Evolutionary conservation across 2,797 vertebrate genomes (phyloP).

Genomic region (Eremophila alpestris): DNA sequence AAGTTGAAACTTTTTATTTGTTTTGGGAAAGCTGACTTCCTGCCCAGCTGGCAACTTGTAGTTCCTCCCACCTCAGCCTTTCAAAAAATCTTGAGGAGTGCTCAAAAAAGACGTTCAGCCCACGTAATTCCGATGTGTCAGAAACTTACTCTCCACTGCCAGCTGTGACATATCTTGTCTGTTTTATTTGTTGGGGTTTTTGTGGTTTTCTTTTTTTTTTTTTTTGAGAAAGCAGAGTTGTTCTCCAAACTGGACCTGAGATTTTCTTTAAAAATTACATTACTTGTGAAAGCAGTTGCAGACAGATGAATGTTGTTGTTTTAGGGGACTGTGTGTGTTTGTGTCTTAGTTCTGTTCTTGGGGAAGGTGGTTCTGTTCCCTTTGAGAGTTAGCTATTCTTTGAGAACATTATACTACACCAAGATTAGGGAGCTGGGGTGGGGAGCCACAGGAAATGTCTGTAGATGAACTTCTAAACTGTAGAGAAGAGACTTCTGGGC

Average conservation of each 20-base stretch:
- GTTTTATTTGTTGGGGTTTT: too few species aligned
- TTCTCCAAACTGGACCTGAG: background rate
- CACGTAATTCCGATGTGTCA: background rate
- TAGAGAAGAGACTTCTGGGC: background rate
- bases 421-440: background rate
- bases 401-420: background rate
- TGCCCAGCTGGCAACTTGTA: background rate
- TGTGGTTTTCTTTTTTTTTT: background rate
- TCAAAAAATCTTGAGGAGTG: background rate
- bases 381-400: rapidly evolving
- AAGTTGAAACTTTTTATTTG: background rate
- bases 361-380: background rate
- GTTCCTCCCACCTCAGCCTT: background rate
- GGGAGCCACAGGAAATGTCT: background rate
- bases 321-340: background rate
- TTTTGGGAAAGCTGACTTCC: background rate
- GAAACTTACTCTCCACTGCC: background rate
- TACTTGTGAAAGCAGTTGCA: background rate
- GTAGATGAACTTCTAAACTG: background rate
- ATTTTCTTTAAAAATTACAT: background rate
- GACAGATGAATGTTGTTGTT: background rate
- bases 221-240: background rate
- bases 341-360: rapidly evolving
- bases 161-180: background rate
- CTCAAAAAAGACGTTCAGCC: background rate